Evolutionary conservation across 2,113 vertebrate species (phyloP).

Genomic region (Zosterops hypoxanthus): DNA sequence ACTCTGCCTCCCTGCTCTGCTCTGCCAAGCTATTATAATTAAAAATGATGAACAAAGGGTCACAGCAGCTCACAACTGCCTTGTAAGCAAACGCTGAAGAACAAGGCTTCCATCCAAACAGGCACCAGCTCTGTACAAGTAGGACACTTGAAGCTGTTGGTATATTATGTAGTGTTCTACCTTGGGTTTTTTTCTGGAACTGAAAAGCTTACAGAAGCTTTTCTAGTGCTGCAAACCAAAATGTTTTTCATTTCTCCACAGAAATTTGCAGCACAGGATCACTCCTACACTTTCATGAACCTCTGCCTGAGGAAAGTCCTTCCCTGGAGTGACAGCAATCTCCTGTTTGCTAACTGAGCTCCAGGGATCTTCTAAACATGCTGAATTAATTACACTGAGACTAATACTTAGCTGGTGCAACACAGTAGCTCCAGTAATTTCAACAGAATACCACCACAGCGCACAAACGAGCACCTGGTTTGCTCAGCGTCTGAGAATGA

Average conservation of each 20-base stretch:
- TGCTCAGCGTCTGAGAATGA: neutral
- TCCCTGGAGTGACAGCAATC: constrained; percentile 27
- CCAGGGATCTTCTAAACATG: constrained; percentile 13
- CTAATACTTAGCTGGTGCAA: constrained; percentile 26
- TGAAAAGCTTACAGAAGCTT: constrained; percentile 8
- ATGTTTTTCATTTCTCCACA: constrained; percentile 15
- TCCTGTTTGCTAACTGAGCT: constrained; percentile 53
- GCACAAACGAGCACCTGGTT: neutral
- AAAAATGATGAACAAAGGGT: constrained; percentile 30
- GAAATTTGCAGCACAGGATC: neutral
- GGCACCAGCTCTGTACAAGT: neutral
- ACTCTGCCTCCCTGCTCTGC: neutral
- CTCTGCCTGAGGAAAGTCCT: constrained; percentile 10
- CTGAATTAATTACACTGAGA: constrained; percentile 10
- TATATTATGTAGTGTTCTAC: neutral
- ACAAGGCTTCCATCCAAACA: constrained; percentile 44
- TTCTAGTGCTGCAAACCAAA: constrained; percentile 7
- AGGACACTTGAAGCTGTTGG: neutral
- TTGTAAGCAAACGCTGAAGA: constrained; percentile 27
- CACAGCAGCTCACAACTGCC: constrained; percentile 27
- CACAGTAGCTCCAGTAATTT: neutral
- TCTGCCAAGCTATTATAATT: constrained; percentile 53
- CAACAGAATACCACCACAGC: neutral
- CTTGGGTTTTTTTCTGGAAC: constrained; percentile 7
- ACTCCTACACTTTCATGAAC: constrained; percentile 13